These are phyloP conservation scores for Rhodinocichla rosea DNA, from an alignment of 2,113 vertebrate genomes.

Conservation along the genomic window DNA sequence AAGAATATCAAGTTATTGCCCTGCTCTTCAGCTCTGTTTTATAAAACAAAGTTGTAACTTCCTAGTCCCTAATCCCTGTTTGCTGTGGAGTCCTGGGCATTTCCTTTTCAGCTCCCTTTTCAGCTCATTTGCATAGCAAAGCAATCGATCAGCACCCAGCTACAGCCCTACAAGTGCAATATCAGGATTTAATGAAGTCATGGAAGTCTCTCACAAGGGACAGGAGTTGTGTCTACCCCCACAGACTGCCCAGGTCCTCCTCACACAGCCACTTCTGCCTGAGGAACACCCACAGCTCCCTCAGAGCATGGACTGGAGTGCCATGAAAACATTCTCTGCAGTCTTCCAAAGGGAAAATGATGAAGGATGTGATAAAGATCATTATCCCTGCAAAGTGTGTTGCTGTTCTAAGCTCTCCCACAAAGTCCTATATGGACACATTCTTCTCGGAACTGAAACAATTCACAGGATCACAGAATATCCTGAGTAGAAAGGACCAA, in stretches of 20 bases:
- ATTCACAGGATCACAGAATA: background rate
- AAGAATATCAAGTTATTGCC: background rate
- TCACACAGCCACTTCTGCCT: background rate
- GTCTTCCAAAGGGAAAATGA: background rate
- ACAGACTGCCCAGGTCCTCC: rapidly evolving
- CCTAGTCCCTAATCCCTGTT: background rate
- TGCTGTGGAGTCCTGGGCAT: background rate
- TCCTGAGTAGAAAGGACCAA: background rate
- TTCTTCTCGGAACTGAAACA: background rate
- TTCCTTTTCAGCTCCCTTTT: background rate
- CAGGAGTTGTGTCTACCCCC: rapidly evolving
- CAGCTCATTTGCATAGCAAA: background rate
- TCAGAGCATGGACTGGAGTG: background rate
- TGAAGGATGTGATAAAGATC: rapidly evolving
- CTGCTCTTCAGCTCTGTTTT: background rate
- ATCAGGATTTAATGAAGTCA: background rate
- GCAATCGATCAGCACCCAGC: background rate
- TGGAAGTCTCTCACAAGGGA: background rate
- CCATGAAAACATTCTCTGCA: background rate
- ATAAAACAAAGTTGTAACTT: background rate
- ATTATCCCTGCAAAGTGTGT: rapidly evolving
- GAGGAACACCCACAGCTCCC: background rate
- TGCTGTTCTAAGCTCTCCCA: background rate
- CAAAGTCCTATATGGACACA: background rate
- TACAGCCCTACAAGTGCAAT: background rate